Evolutionary conservation across 2,888 invertebrate species (phyloP).

Genomic region (Uropetala carovei): DNA sequence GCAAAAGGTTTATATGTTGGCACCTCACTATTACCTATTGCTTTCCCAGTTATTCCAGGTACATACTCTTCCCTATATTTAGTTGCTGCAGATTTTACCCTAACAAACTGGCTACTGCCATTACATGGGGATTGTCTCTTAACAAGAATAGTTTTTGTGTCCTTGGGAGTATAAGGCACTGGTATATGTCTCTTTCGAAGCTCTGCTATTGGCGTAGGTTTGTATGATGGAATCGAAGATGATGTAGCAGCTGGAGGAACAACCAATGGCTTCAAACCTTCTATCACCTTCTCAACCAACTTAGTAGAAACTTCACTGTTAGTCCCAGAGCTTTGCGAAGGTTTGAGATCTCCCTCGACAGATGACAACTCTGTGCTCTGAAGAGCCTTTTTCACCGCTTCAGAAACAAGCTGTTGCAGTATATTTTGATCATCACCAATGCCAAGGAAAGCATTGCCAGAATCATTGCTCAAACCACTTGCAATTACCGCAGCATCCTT

Average conservation of each 20-base stretch:
- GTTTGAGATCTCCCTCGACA: neutral
- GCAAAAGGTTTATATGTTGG: conserved; percentile 4
- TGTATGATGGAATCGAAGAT: conserved; percentile 75
- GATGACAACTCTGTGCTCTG: conserved; percentile 68
- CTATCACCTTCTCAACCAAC: conserved; percentile 77
- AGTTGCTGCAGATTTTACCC: neutral
- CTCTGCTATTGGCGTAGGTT: conserved; percentile 82
- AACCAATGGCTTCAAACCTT: conserved; percentile 75
- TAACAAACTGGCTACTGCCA: neutral
- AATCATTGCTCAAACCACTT: conserved; percentile 67
- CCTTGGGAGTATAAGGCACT: conserved; percentile 69
- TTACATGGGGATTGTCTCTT: conserved; percentile 10
- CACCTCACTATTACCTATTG: conserved; percentile 18
- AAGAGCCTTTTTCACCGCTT: conserved; percentile 80
- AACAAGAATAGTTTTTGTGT: conserved; percentile 43
- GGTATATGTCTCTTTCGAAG: conserved; percentile 75
- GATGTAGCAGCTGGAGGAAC: conserved; percentile 50
- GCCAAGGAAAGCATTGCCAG: conserved; percentile 71
- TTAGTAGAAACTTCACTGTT: conserved; percentile 74
- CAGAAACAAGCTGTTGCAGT: conserved; percentile 79
- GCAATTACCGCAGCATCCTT: conserved; percentile 70
- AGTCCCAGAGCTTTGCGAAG: neutral
- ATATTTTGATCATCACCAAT: conserved; percentile 77
- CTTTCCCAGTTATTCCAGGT: conserved; percentile 43
- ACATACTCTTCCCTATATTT: conserved; percentile 47